Base-by-base conservation (phyloP, 2,113 vertebrate genomes). In the Pyxicephalus adspersus region DNA sequence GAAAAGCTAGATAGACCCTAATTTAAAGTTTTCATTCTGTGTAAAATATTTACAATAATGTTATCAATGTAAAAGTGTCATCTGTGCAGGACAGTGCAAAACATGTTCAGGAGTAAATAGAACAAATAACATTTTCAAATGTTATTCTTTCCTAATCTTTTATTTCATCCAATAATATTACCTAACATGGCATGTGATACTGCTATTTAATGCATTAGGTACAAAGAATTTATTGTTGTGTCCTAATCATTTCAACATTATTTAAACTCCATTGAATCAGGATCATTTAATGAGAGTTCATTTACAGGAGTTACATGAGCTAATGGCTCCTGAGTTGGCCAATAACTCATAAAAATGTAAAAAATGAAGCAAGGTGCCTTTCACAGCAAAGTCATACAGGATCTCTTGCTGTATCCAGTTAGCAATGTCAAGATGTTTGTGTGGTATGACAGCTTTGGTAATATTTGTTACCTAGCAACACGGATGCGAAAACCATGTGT, bases 391-490 rank as follows among this genome's bases (percentile, higher is more conserved):
- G 31, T 75, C 54, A 19, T 23, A 25, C 3, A 26, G 20, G n/a
- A 75, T 22, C 57, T 52, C 2, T 34, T 20, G 9, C 19, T 75
- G n/a, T 22, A 25, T 60, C 55, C 54, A 57, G 71, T 75, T 75
- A 75, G 55, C 55, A 61, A 75, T 22, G 72, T 75, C 57, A 61
- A 76, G 73, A 76, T 63, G 73, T 45, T 64, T 64, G 34, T 61
- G 31, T 23, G 22, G 72, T 19, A 20, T 58, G 73, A 63, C 58
- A 50, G 57, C 23, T 51, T 51, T 64, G 19, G 58, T 76, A 25
- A 13, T 58, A 76, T 64, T 76, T 64, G 73, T 76, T 63, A 31
- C 73, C 38, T 76, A 76, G 73, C 73, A 76, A 76, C 73, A 76
- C 34, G 11, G 58, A 64, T 76, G 34, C 51, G 38, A 45, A 76